A percentile compares a stretch with the other conserved stretches of the same genome.
These are phyloP conservation scores for Steinernema hermaphroditum DNA, from an alignment of 2,888 invertebrate species.

Conservation along the genomic window DNA sequence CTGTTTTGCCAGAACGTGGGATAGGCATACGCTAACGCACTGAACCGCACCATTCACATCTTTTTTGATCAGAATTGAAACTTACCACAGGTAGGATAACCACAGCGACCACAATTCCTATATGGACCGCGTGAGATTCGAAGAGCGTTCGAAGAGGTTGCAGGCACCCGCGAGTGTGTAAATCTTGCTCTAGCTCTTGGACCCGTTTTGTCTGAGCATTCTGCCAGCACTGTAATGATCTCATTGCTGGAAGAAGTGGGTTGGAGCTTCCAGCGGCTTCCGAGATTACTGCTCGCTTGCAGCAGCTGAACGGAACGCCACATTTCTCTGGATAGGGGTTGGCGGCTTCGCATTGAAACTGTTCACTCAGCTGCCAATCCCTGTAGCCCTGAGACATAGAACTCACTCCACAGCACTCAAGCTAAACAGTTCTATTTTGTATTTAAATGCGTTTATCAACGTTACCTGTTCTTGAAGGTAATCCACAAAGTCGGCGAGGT, in stretches of 20 bases:
- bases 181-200: slow-evolving; percentile 58
- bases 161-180: slow-evolving; percentile 62
- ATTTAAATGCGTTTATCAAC: slow-evolving; percentile 23
- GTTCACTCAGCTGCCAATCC: slow-evolving; percentile 68
- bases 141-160: slow-evolving; percentile 60
- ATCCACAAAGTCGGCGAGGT: slow-evolving; percentile 65
- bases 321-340: slow-evolving; percentile 67
- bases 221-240: slow-evolving; percentile 65
- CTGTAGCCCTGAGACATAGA: slow-evolving; percentile 67
- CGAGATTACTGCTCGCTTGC: slow-evolving; percentile 60
- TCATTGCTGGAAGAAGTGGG: slow-evolving; percentile 62
- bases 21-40: slow-evolving; percentile 62
- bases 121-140: slow-evolving; percentile 65
- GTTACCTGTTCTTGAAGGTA: slow-evolving; percentile 63
- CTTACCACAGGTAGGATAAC: slow-evolving; percentile 66
- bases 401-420: slow-evolving; percentile 69
- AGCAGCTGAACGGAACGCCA: slow-evolving; percentile 69
- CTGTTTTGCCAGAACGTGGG: slow-evolving; percentile 65
- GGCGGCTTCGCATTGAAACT: slow-evolving; percentile 67
- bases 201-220: slow-evolving; percentile 65
- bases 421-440: slow-evolving; percentile 54
- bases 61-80: neutral
- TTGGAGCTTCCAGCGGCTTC: slow-evolving; percentile 60
- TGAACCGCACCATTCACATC: slow-evolving; percentile 44
- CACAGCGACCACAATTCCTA: slow-evolving; percentile 63